A percentile compares a stretch with the other conserved stretches of the same genome.
Conservation (phyloP, 2,797 vertebrate genomes). For the Gallinago solitaria region DNA sequence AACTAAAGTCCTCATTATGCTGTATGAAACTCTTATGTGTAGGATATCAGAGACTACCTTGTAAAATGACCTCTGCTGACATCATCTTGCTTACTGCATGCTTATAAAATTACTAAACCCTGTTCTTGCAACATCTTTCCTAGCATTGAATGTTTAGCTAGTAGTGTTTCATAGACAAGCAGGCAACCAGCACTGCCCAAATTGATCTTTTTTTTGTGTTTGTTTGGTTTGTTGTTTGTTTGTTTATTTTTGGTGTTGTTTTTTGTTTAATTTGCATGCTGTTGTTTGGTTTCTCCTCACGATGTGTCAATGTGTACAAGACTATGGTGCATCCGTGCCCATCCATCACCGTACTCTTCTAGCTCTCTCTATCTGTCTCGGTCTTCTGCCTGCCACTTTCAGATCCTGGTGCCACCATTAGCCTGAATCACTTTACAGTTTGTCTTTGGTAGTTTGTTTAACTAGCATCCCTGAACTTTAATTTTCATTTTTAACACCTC, state of each 20-base stretch:
- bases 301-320: conserved; percentile 18
- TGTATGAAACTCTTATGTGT: conserved; percentile 7
- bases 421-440: not conserved
- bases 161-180: conserved; percentile 96
- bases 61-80: not conserved
- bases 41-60: conserved; percentile 8
- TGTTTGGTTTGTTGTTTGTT: conserved; percentile 57
- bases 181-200: conserved; percentile 98
- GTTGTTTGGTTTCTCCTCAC: conserved; percentile 39
- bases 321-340: conserved; percentile 38
- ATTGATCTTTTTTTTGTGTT: conserved; percentile 73
- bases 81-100: conserved; percentile 55
- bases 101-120: conserved; percentile 44
- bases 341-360: conserved; percentile 77
- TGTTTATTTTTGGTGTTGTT: conserved; percentile 48
- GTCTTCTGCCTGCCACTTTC: conserved; percentile 64
- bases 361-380: conserved; percentile 64
- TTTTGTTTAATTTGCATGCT: conserved; percentile 69
- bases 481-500: conserved; percentile 48
- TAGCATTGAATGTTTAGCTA: conserved; percentile 85
- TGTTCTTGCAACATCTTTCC: conserved; percentile 58
- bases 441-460: conserved; percentile 25
- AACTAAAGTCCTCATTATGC: conserved; percentile 20
- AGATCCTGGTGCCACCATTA: conserved; percentile 13
- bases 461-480: conserved; percentile 30